Evolutionary conservation across 2,797 vertebrate species (phyloP).

Genomic region (Meda fulgida): DNA sequence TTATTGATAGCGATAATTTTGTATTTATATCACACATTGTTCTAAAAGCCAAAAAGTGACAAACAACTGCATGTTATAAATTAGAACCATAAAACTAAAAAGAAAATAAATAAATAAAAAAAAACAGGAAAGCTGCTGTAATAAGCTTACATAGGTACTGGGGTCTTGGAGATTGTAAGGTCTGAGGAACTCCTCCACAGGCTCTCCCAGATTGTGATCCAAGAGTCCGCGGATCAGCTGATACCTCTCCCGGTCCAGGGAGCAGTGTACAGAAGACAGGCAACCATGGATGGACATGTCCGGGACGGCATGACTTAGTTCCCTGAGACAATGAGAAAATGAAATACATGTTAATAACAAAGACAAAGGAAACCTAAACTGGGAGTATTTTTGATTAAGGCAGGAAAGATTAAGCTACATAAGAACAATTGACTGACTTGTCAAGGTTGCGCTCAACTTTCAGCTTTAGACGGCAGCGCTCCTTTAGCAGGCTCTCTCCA

Average conservation of each 20-base stretch:
- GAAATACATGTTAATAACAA: constrained; percentile 14
- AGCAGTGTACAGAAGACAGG: constrained; percentile 94
- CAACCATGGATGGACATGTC: constrained; percentile 91
- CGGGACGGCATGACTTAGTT: constrained; percentile 90
- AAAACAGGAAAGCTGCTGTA: not conserved
- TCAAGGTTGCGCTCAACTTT: constrained; percentile 96
- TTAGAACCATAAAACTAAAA: not conserved
- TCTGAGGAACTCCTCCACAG: constrained; percentile 92
- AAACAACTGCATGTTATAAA: not conserved
- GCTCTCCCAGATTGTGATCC: constrained; percentile 94
- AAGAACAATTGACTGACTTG: constrained; percentile 76
- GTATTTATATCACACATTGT: not conserved
- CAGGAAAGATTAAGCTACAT: not conserved
- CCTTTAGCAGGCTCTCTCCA: constrained; percentile 88
- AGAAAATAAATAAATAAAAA: not conserved
- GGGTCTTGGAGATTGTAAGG: constrained; percentile 96
- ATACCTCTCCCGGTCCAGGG: constrained; percentile 90
- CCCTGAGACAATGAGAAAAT: constrained; percentile 74
- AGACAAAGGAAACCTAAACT: constrained; percentile 4
- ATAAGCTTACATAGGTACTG: constrained; percentile 86
- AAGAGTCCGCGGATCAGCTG: constrained; percentile 90
- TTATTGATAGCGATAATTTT: not conserved
- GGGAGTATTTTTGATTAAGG: not conserved
- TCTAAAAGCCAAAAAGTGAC: not conserved
- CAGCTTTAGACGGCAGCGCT: constrained; percentile 89